phyloP scores from a whole-genome alignment of 2,113 vertebrate genomes.

The Pyxicephalus adspersus region DNA sequence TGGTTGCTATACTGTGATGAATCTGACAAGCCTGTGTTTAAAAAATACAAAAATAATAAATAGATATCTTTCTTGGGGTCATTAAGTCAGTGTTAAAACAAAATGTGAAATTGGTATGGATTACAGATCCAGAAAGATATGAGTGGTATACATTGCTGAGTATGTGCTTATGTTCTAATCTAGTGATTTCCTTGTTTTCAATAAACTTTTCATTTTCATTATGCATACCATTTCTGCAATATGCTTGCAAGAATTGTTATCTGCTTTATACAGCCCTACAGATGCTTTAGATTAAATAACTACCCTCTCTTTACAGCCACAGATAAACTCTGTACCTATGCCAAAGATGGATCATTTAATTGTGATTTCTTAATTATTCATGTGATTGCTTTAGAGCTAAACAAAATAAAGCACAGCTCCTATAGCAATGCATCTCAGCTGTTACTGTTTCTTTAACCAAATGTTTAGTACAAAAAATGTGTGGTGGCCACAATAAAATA shows the following conservation, averaged over 20 bases:
- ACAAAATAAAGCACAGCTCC: conserved; percentile 26
- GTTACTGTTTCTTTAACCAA: background rate
- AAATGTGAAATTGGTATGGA: no score
- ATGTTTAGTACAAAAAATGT: background rate
- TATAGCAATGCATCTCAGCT: conserved; percentile 27
- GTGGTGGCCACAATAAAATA: conserved; percentile 6
- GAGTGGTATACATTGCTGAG: no score
- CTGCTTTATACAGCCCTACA: conserved; percentile 20
- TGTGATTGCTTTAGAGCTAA: conserved; percentile 40
- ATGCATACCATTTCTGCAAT: background rate
- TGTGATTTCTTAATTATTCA: conserved; percentile 53
- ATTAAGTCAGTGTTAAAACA: no score
- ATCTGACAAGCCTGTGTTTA: no score
- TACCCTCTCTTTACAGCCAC: conserved; percentile 9
- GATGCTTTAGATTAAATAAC: conserved; percentile 17
- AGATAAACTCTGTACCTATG: conserved; percentile 31
- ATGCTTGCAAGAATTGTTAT: conserved; percentile 8
- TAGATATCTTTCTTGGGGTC: no score
- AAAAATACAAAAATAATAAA: no score
- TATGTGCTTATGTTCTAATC: no score
- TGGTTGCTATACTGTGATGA: no score
- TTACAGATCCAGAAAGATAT: no score
- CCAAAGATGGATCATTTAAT: conserved; percentile 50
- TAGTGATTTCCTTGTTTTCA: background rate
- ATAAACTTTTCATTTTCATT: conserved; percentile 2